Conservation (phyloP, 1,140 invertebrate species). For the Drosophila cardini region DNA sequence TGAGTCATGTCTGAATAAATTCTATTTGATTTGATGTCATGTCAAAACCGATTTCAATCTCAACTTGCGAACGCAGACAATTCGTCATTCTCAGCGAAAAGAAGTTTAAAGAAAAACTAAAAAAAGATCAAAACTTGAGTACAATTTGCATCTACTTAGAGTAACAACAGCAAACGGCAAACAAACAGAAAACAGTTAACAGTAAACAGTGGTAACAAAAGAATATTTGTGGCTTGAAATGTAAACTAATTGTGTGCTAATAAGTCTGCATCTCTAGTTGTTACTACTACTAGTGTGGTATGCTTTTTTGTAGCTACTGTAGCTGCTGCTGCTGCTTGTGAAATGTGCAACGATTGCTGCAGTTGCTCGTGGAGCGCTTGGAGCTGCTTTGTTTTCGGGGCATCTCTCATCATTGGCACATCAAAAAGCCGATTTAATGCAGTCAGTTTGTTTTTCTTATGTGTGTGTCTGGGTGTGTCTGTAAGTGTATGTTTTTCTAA, state of each 20-base stretch:
- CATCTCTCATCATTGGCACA: conserved; percentile 61
- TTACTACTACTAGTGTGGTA: conserved; percentile 10
- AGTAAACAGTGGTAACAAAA: conserved; percentile 29
- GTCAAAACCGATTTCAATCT: conserved; percentile 42
- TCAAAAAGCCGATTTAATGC: conserved; percentile 62
- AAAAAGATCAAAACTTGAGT: conserved; percentile 42
- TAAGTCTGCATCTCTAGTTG: conserved; percentile 50
- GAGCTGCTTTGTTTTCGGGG: conserved; percentile 57
- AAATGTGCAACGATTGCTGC: conserved; percentile 52
- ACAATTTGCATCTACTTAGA: conserved; percentile 51
- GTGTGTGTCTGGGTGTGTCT: neutral
- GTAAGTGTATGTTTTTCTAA: conserved; percentile 44
- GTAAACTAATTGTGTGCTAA: conserved; percentile 74
- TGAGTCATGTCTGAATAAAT: conserved; percentile 24
- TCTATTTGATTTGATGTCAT: conserved; percentile 13
- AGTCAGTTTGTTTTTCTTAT: conserved; percentile 12
- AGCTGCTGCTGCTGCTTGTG: conserved; percentile 47
- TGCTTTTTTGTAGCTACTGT: conserved; percentile 1
- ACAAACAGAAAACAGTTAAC: conserved; percentile 32
- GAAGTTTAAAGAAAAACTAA: conserved; percentile 26
- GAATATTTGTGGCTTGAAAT: conserved; percentile 43
- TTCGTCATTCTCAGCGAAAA: conserved; percentile 42
- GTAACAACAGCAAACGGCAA: conserved; percentile 37
- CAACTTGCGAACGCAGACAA: conserved; percentile 31
- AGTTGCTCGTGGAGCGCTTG: neutral